Base-by-base conservation (phyloP, 2,797 vertebrate genomes). In the Microctenopoma steveboyesi region DNA sequence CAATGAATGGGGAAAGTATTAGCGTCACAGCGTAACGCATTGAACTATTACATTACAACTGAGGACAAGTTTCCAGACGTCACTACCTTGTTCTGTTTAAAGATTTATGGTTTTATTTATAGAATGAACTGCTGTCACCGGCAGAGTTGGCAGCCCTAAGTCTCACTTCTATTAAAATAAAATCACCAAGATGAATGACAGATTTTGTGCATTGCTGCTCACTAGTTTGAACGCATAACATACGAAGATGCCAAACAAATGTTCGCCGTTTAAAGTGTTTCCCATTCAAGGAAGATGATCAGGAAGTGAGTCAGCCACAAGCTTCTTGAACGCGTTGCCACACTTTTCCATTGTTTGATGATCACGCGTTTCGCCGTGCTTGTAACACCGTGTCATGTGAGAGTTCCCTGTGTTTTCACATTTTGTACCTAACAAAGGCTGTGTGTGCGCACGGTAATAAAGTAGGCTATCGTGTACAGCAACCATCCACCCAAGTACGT, bases 71-170 rank as follows among this genome's bases (percentile, higher is more conserved):
- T n/a, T 58, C 16, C 42, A 81, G 47, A 79, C 16, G 18, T 6
- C n/a, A 74, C 13, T 87, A 65, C 69, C 81, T 33, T 52, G 54
- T 79, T 81, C 72, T 67, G 71, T 58, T 56, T 67, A 76, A 54
- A 71, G 18, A 11, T 27, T 58, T 27, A 22, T 43, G 5, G 11
- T 4, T 15, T 57, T 58, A 40, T 69, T 50, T 69, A 60, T 14
- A 10, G 53, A 69, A 55, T 5, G 60, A 35, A 49, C 3, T 45
- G 10, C 37, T 48, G 9, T 39, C 13, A 50, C 5, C 18, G n/a
- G 45, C 30, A 13, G 15, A n/a, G 4, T 16, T 13, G 12, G 12
- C 22, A 15, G 47, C 8, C 16, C 46, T 30, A 58, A 47, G 3
- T 4, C 8, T 3, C 45, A 27, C 0, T 3, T n/a, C 5, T 7